Base-by-base conservation (phyloP, 2,888 invertebrate genomes). In the Pinctada fucata region DNA sequence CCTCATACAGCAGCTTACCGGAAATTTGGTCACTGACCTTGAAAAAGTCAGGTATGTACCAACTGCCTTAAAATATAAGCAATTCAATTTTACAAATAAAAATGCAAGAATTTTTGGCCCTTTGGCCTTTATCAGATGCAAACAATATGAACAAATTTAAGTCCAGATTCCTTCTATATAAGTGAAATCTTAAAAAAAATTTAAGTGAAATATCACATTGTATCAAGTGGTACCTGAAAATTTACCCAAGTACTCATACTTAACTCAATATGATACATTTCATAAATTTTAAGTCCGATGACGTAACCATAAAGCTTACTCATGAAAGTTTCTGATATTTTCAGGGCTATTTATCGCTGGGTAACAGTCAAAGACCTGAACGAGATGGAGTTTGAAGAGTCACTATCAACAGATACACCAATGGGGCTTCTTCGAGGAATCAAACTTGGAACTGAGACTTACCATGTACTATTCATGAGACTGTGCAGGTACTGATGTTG, bases 371-470 rank as follows among this genome's bases (percentile, higher is more conserved):
- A 93, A 80, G 92, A 93, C 80, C 82, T 93, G 82, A 92, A 92
- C 79, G 90, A 90, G 47, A 90, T 93, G 88, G 91, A 92, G 75
- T 92, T 93, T 84, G 94, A 97, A 76, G 85, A 86, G 76, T 82
- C 66, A n/a, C 93, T 97, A 72, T 86, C 87, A 45, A 84, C 86
- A 13, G 92, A 92, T 86, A 91, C 92, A 0, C 93, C 93, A 3
- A 84, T 92, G 83, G 92, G 92, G 13, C 86, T 93, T 4, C 86
- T 93, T 50, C 68, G 92, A 64, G 93, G 93, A 50, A 93, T 93
- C 78, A 93, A 93, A 84, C 91, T 84, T 78, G 92, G 92, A n/a
- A 93, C 92, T 3, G 93, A 93, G 84, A 93, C 92, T 3, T 93
- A 93, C 84, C 92, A 93, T 83, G 92, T 92, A 0, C 88, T 93